These are phyloP conservation scores for Berghia stephanieae DNA, from an alignment of 1,140 invertebrate genomes.

Conservation along the genomic window DNA sequence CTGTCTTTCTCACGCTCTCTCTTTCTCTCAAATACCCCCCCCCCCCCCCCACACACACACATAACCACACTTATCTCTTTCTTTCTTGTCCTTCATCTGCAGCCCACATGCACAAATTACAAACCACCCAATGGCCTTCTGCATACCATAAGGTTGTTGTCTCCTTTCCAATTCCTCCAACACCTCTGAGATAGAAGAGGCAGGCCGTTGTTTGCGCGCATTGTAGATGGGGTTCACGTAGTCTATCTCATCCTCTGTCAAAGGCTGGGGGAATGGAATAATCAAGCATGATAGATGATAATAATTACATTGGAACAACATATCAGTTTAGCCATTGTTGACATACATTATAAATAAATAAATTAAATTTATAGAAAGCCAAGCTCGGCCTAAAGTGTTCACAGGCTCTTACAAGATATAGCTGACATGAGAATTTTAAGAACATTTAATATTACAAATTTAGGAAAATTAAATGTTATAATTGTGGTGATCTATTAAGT, in stretches of 20 bases:
- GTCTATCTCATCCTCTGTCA: constrained; percentile 43
- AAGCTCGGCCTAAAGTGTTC: no score
- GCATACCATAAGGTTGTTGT: constrained; percentile 28
- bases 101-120: not conserved
- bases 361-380: no score
- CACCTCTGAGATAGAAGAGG: constrained; percentile 64
- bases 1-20: no score
- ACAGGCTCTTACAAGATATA: no score
- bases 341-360: not conserved
- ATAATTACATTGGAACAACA: not conserved
- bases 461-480: no score
- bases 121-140: not conserved
- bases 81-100: not conserved
- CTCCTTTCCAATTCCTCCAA: constrained; percentile 59
- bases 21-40: no score
- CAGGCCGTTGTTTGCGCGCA: constrained; percentile 56
- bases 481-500: no score
- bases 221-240: constrained; percentile 50
- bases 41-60: no score
- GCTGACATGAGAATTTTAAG: no score
- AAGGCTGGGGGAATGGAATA: constrained; percentile 39
- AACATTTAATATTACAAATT: no score
- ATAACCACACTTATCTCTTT: no score
- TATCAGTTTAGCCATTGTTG: not conserved
- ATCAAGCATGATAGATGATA: no score